Conservation (phyloP, 2,113 vertebrate genomes). For the Cynoglossus semilaevis region DNA sequence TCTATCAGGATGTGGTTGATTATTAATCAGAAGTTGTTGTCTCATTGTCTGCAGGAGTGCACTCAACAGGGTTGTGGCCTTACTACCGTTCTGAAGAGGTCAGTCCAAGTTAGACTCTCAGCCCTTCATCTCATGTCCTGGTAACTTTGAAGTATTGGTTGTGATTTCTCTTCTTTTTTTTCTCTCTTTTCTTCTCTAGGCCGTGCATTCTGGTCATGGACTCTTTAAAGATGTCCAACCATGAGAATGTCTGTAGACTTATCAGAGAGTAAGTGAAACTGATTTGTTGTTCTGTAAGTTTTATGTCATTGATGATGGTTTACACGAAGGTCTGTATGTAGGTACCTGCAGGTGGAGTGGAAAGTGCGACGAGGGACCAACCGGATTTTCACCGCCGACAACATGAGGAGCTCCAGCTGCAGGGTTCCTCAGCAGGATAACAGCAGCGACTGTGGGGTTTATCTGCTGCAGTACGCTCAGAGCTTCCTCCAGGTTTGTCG, state of each 20-base stretch:
- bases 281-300: background rate
- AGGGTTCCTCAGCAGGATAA: constrained; percentile 93
- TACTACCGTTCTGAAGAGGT: constrained; percentile 60
- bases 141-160: background rate
- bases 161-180: background rate
- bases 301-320: background rate
- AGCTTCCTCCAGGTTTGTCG: constrained; percentile 87
- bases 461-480: constrained; percentile 90
- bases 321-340: background rate
- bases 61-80: constrained; percentile 51
- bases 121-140: background rate
- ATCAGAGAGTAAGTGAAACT: constrained; percentile 85
- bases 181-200: constrained; percentile 65
- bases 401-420: constrained; percentile 78
- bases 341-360: constrained; percentile 94
- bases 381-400: constrained; percentile 79
- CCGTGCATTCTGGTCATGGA: constrained; percentile 93
- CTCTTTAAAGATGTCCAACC: constrained; percentile 84
- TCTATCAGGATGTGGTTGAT: background rate
- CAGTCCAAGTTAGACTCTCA: constrained; percentile 6
- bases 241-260: constrained; percentile 83
- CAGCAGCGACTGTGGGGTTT: constrained; percentile 91
- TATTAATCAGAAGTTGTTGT: background rate
- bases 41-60: constrained; percentile 58
- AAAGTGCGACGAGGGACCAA: constrained; percentile 78